Base-by-base conservation (phyloP, 35 echinoderm and acorn worm genomes). In the Patiria miniata region DNA sequence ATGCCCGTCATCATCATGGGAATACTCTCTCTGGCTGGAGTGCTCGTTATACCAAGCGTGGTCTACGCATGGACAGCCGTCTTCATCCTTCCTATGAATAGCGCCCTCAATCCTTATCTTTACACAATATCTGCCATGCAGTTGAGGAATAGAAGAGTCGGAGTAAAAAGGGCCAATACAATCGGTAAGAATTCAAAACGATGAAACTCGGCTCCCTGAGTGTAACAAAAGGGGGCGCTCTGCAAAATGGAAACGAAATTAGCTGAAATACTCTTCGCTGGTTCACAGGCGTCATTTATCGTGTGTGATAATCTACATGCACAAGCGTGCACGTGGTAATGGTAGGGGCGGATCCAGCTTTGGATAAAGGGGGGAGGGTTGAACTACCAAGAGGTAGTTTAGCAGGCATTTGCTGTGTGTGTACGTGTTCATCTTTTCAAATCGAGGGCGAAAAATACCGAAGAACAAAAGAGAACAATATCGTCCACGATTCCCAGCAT, bases 21-120 rank as follows among this genome's bases (percentile, higher is more conserved):
- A 0, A 79, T 94, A 33, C 36, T 94, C 21, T 84, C 92, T 4
- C 55, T 89, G 15, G 68, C 87, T 33, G 78, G 76, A 17, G 55
- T 39, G 9, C 81, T 55, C 1, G 53, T 73, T 23, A 94, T 94
- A 18, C 92, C 92, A 22, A 40, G 47, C 17, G 18, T 50, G 9
- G 92, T 94, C 2, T 94, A 94, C 19, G 93, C 87, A 30, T 94
- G 93, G 93, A 86, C 77, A 4, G 93, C 93, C 19, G 87, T 94
- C 36, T 90, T 94, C 61, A 86, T 94, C 16, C 79, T 94, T 7
- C 93, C 93, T 5, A 79, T 90, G 30, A 94, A 94, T 56, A 90
- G 87, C 17, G 77, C 93, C 36, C 56, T 94, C 26, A 94, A 94
- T 37, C 93, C 93, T 8, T 90, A 85, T 37, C 68, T 94, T 19